phyloP scores from a whole-genome alignment of 1,140 invertebrate species.

The Neodiprion fabricii region DNA sequence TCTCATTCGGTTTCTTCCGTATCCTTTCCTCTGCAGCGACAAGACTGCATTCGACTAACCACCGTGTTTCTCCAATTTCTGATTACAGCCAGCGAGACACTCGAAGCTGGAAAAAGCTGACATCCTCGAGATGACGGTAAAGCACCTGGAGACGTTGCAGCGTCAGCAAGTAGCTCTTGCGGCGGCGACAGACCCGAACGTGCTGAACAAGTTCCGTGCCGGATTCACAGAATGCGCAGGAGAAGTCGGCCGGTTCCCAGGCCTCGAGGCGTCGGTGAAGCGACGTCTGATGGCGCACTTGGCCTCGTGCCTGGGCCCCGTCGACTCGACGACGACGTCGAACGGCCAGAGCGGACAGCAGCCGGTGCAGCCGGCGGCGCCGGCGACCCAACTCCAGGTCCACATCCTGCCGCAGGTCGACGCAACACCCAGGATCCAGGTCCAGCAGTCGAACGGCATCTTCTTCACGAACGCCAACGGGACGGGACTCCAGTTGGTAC shows the following conservation, averaged over 20 bases:
- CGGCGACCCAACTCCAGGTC: slow-evolving; percentile 55
- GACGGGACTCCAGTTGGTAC: slow-evolving; percentile 66
- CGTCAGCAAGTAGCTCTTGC: slow-evolving; percentile 76
- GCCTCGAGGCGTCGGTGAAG: slow-evolving; percentile 73
- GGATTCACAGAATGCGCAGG: slow-evolving; percentile 88
- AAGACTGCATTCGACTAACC: slow-evolving; percentile 16
- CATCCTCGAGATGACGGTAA: slow-evolving; percentile 96
- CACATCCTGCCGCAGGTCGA: slow-evolving; percentile 58
- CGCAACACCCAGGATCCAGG: slow-evolving; percentile 52
- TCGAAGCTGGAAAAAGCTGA: slow-evolving; percentile 97
- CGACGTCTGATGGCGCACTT: slow-evolving; percentile 77
- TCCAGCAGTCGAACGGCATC: slow-evolving; percentile 60
- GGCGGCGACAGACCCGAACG: slow-evolving; percentile 77
- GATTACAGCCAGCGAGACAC: slow-evolving; percentile 83
- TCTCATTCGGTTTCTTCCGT: neutral
- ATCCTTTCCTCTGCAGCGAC: too few species aligned
- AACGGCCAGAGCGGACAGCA: slow-evolving; percentile 50
- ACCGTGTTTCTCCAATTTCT: slow-evolving; percentile 33
- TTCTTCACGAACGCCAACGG: slow-evolving; percentile 59
- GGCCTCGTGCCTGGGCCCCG: slow-evolving; percentile 68
- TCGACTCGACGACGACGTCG: slow-evolving; percentile 50
- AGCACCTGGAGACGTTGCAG: slow-evolving; percentile 85
- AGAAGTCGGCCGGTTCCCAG: slow-evolving; percentile 81
- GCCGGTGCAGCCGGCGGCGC: slow-evolving; percentile 46
- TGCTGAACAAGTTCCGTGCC: slow-evolving; percentile 84